Conservation (phyloP, 2,113 vertebrate genomes). For the Aphyosemion australe region DNA sequence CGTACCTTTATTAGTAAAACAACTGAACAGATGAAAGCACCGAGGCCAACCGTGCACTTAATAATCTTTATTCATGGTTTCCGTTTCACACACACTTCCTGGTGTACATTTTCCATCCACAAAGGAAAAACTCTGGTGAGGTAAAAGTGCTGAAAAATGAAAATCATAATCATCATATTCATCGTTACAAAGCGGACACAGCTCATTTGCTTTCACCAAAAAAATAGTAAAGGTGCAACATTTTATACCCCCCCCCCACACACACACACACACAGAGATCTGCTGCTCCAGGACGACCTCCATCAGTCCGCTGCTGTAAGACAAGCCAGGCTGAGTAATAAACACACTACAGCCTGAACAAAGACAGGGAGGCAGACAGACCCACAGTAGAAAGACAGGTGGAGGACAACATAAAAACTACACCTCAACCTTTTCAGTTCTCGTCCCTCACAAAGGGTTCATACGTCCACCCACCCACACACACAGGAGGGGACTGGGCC, state of each 20-base stretch:
- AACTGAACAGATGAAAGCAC: too few relatives aligned
- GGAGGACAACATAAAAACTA: constrained; percentile 22
- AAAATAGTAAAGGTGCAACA: constrained; percentile 67
- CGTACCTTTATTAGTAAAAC: too few relatives aligned
- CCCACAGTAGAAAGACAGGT: constrained; percentile 61
- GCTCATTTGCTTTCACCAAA: constrained; percentile 60
- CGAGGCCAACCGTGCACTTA: constrained; percentile 45
- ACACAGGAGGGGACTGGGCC: not conserved
- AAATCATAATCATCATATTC: constrained; percentile 67
- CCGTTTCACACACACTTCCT: constrained; percentile 78
- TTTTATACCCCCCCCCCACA: constrained; percentile 35
- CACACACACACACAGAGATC: constrained; percentile 44
- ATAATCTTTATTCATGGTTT: constrained; percentile 71
- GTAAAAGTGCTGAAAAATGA: constrained; percentile 82
- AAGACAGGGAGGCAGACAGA: constrained; percentile 19
- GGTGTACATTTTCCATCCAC: constrained; percentile 72
- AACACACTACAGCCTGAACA: constrained; percentile 28
- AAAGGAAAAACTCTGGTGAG: constrained; percentile 78
- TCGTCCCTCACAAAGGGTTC: constrained; percentile 15
- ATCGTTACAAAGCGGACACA: constrained; percentile 68
- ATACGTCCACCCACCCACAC: not conserved
- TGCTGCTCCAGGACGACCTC: constrained; percentile 37
- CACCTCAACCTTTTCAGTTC: constrained; percentile 20
- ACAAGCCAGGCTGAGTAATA: constrained; percentile 37
- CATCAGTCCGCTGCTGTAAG: constrained; percentile 44